A percentile compares a stretch with the other conserved stretches of the same genome.
These are phyloP conservation scores for Thaumatotibia leucotreta DNA, from an alignment of 1,140 invertebrate species.

Conservation along the genomic window DNA sequence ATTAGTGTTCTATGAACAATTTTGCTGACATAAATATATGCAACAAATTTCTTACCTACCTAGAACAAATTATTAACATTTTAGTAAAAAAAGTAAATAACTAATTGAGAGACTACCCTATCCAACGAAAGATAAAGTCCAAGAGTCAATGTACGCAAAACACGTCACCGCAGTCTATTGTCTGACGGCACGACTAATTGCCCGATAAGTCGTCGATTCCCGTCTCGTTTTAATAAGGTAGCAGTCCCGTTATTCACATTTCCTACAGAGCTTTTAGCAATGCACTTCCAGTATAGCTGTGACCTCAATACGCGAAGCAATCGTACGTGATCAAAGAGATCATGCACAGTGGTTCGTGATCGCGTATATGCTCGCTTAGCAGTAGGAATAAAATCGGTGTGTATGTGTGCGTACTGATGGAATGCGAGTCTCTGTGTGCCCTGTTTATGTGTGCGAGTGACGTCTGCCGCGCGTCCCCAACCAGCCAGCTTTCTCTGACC, in stretches of 20 bases:
- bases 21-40: no score
- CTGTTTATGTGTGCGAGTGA: conserved; percentile 59
- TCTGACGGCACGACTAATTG: conserved; percentile 72
- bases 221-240: conserved; percentile 75
- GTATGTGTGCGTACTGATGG: conserved; percentile 64
- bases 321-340: background rate
- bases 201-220: conserved; percentile 75
- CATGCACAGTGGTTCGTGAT: background rate
- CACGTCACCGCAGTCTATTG: conserved; percentile 46
- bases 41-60: no score
- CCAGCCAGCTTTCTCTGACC: conserved; percentile 38
- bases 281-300: background rate
- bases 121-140: conserved; percentile 20
- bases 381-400: conserved; percentile 31
- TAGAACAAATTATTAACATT: background rate
- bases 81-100: background rate
- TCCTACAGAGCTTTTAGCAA: background rate
- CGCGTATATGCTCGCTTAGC: background rate
- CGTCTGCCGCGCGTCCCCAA: conserved; percentile 60
- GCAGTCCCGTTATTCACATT: conserved; percentile 18
- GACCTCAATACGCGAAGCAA: background rate
- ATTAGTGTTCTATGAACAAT: no score
- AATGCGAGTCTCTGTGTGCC: conserved; percentile 64
- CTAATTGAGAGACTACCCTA: conserved; percentile 17
- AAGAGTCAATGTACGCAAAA: conserved; percentile 57